These are phyloP conservation scores for Acestrorhynchus altus DNA, from an alignment of 2,797 vertebrate species.

Conservation along the genomic window DNA sequence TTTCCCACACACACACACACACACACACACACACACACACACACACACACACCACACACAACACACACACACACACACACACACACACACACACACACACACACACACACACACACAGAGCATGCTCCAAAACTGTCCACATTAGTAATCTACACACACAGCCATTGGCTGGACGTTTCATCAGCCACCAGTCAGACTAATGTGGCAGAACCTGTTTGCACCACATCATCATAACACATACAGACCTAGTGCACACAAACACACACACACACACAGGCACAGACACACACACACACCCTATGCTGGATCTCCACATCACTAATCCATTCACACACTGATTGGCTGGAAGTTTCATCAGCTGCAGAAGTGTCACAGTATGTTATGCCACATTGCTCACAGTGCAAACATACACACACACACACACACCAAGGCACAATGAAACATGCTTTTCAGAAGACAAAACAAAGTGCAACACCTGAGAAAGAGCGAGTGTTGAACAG, in stretches of 20 bases:
- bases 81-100: conserved; percentile 13
- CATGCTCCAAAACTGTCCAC: neutral
- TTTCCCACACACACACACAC: conserved; percentile 9
- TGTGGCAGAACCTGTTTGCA: conserved; percentile 32
- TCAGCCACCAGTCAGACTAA: conserved; percentile 6
- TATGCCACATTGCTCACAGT: conserved; percentile 26
- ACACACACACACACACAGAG: conserved; percentile 10
- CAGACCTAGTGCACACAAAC: neutral
- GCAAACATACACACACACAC: conserved; percentile 22
- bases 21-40: conserved; percentile 8
- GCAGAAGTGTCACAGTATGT: conserved; percentile 11
- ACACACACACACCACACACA: conserved; percentile 17
- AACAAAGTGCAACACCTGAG: conserved; percentile 36
- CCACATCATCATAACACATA: conserved; percentile 17
- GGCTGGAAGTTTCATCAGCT: conserved; percentile 28
- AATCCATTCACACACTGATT: neutral
- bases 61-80: conserved; percentile 13
- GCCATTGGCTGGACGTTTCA: conserved; percentile 33
- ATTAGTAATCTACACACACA: neutral
- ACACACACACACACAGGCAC: conserved; percentile 10
- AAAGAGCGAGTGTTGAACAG: conserved; percentile 25
- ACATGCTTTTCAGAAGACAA: neutral
- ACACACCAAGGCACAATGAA: conserved; percentile 25
- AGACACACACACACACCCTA: conserved; percentile 4
- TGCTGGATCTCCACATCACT: neutral